These are phyloP conservation scores for Meliscaeva auricollis DNA, from an alignment of 2,888 invertebrate genomes.

Conservation along the genomic window DNA sequence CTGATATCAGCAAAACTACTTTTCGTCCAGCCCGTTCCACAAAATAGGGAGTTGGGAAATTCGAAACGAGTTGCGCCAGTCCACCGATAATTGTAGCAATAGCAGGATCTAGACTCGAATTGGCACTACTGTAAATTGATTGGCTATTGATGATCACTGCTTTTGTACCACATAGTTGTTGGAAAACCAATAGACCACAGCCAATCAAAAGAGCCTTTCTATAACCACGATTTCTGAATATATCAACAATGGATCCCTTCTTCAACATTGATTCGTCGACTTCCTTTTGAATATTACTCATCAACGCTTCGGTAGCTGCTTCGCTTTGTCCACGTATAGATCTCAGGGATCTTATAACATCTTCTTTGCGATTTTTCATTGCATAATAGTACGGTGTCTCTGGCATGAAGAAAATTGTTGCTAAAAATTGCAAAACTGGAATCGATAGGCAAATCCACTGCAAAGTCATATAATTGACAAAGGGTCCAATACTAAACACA, in stretches of 20 bases:
- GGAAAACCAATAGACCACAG: slow-evolving; percentile 90
- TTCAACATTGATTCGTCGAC: slow-evolving; percentile 84
- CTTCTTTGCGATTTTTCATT: slow-evolving; percentile 85
- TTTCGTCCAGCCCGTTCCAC: slow-evolving; percentile 92
- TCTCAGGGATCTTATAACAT: slow-evolving; percentile 88
- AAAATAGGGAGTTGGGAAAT: slow-evolving; percentile 89
- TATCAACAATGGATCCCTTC: slow-evolving; percentile 84
- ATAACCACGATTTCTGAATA: slow-evolving; percentile 88
- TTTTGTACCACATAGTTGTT: slow-evolving; percentile 93
- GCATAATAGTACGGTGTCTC: slow-evolving; percentile 92
- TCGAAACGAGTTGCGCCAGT: slow-evolving; percentile 89
- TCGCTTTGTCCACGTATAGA: slow-evolving; percentile 87
- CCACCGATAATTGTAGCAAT: slow-evolving; percentile 90
- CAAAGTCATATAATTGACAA: slow-evolving; percentile 87
- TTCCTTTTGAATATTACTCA: slow-evolving; percentile 86
- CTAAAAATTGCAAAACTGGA: slow-evolving; percentile 86
- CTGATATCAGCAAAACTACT: slow-evolving; percentile 89
- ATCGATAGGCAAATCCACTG: slow-evolving; percentile 88
- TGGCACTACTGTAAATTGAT: slow-evolving; percentile 88
- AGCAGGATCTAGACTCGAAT: slow-evolving; percentile 86
- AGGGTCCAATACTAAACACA: slow-evolving; percentile 90
- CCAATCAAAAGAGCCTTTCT: slow-evolving; percentile 91
- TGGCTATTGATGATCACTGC: slow-evolving; percentile 92
- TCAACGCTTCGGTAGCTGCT: slow-evolving; percentile 87
- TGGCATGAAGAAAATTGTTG: slow-evolving; percentile 89